These are phyloP conservation scores for Thecocarcelia acutangulata DNA, from an alignment of 2,888 invertebrate species.

Conservation along the genomic window DNA sequence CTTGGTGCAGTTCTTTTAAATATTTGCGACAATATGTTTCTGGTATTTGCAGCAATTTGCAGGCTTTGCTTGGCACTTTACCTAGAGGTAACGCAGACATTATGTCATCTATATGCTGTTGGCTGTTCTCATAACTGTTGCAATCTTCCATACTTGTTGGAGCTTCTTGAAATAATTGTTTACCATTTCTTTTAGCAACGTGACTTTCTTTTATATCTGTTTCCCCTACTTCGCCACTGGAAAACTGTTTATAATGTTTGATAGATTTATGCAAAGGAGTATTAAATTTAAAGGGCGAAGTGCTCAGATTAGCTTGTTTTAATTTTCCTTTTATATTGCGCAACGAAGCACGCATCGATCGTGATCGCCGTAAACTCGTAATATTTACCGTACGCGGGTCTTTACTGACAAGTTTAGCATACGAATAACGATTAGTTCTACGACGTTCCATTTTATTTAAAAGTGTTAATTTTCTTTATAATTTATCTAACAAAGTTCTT, in stretches of 20 bases:
- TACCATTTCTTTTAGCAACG: background rate
- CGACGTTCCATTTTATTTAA: slow-evolving; percentile 75
- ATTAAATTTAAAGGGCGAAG: slow-evolving; percentile 78
- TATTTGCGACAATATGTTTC: slow-evolving; percentile 74
- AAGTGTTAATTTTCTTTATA: background rate
- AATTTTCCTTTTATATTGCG: slow-evolving; percentile 85
- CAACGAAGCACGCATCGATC: slow-evolving; percentile 87
- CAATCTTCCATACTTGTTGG: slow-evolving; percentile 14
- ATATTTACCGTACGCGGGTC: slow-evolving; percentile 56
- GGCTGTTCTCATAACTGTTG: slow-evolving; percentile 15
- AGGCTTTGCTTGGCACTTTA: slow-evolving; percentile 78
- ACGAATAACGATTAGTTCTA: slow-evolving; percentile 73
- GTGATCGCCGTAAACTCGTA: slow-evolving; percentile 83
- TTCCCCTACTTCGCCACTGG: slow-evolving; percentile 67
- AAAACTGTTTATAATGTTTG: slow-evolving; percentile 71
- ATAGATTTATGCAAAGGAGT: slow-evolving; percentile 62
- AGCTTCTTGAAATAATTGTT: slow-evolving; percentile 10
- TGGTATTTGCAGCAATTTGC: slow-evolving; percentile 78
- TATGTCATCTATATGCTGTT: slow-evolving; percentile 73
- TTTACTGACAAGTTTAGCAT: slow-evolving; percentile 73
- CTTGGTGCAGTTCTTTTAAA: slow-evolving; percentile 65
- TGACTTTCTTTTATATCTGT: slow-evolving; percentile 23
- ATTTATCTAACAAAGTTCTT: slow-evolving; percentile 56
- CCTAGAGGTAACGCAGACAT: slow-evolving; percentile 77
- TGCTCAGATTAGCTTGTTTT: slow-evolving; percentile 74